Conservation (phyloP, 2,888 invertebrate genomes). For the Noctua janthe region DNA sequence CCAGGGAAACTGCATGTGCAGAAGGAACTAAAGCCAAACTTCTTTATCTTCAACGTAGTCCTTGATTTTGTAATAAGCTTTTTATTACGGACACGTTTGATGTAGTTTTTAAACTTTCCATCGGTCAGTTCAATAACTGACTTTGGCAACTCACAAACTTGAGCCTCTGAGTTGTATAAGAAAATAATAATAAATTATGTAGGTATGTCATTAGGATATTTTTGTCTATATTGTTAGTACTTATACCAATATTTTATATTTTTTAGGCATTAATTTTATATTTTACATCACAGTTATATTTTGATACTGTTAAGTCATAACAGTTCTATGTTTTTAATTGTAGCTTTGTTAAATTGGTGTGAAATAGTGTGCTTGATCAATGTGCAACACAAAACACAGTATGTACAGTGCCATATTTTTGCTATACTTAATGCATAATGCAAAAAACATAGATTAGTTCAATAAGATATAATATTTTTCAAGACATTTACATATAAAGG, state of each 20-base stretch:
- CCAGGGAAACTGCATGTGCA: too few relatives aligned
- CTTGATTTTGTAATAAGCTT: too few relatives aligned
- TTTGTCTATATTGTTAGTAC: slow-evolving; percentile 13
- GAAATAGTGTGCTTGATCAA: not conserved
- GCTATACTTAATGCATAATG: not conserved
- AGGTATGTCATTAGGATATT: not conserved
- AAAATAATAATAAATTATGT: not conserved
- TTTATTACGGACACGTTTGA: too few relatives aligned
- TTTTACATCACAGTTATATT: slow-evolving; percentile 6
- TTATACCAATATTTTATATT: not conserved
- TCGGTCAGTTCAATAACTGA: too few relatives aligned
- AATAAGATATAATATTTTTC: not conserved
- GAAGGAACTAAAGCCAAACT: too few relatives aligned
- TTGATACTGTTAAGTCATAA: not conserved
- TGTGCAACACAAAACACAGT: not conserved
- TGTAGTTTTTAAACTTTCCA: too few relatives aligned
- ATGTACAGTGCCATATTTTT: not conserved
- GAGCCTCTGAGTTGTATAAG: not conserved
- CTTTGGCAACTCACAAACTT: not conserved
- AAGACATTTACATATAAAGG: not conserved
- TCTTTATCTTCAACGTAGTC: too few relatives aligned
- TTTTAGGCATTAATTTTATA: not conserved
- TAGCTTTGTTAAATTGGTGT: not conserved
- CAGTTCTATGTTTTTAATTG: not conserved
- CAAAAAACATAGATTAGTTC: not conserved